Conservation (phyloP, 2,113 vertebrate species). For the Scomber japonicus region DNA sequence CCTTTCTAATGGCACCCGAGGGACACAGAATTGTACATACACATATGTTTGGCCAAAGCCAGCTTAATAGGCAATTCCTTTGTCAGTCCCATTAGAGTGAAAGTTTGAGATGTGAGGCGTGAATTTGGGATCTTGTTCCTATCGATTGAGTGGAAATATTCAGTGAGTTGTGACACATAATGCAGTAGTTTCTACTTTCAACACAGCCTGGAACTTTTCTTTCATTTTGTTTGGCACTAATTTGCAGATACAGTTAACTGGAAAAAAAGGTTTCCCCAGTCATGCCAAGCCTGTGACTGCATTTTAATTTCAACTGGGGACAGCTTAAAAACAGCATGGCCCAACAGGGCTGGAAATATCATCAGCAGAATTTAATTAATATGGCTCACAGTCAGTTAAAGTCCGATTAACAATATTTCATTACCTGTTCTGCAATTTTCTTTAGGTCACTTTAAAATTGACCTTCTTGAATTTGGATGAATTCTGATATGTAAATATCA, state of each 20-base stretch:
- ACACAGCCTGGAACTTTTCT: slow-evolving; percentile 47
- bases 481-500: slow-evolving; percentile 57
- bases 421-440: slow-evolving; percentile 32
- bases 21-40: slow-evolving; percentile 57
- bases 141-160: slow-evolving; percentile 19
- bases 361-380: slow-evolving; percentile 60
- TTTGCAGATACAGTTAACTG: slow-evolving; percentile 39
- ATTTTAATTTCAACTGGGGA: slow-evolving; percentile 57
- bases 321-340: slow-evolving; percentile 44
- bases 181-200: slow-evolving; percentile 9
- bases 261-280: slow-evolving; percentile 47
- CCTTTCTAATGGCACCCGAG: slow-evolving; percentile 73
- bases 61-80: slow-evolving; percentile 48
- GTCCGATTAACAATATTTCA: slow-evolving; percentile 43
- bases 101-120: slow-evolving; percentile 37
- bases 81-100: slow-evolving; percentile 43
- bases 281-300: slow-evolving; percentile 17
- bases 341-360: slow-evolving; percentile 52
- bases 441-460: slow-evolving; percentile 17
- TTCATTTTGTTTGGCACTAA: slow-evolving; percentile 57
- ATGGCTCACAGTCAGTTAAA: slow-evolving; percentile 43
- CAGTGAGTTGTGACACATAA: slow-evolving; percentile 22
- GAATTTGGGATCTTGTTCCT: slow-evolving; percentile 20
- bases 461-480: slow-evolving; percentile 49
- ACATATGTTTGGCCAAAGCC: slow-evolving; percentile 52